A percentile compares a stretch with the other conserved stretches of the same genome.
These are phyloP conservation scores for Bombus turneri DNA, from an alignment of 1,140 invertebrate genomes.

Conservation along the genomic window DNA sequence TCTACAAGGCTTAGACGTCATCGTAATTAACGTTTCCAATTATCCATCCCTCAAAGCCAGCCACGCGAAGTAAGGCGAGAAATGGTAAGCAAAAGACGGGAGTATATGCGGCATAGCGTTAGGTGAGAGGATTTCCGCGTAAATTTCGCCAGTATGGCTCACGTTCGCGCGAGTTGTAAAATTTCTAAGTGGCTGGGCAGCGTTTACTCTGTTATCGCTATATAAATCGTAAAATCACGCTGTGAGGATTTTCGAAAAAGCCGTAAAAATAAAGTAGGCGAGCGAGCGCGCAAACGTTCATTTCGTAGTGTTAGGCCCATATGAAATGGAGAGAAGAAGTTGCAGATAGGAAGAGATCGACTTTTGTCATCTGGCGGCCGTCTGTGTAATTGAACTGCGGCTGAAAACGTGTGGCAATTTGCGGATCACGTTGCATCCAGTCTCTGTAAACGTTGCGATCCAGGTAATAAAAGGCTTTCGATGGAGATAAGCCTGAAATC, in stretches of 20 bases:
- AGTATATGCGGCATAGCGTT: background rate
- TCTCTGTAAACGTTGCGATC: background rate
- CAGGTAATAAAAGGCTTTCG: background rate
- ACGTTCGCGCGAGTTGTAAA: slow-evolving; percentile 22
- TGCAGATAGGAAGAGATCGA: background rate
- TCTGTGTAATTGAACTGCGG: slow-evolving; percentile 35
- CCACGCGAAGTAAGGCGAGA: background rate
- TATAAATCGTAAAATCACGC: slow-evolving; percentile 37
- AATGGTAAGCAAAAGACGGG: background rate
- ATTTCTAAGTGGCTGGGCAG: slow-evolving; percentile 16
- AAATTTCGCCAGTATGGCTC: background rate
- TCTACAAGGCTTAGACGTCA: background rate
- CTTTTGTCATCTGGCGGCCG: slow-evolving; percentile 9
- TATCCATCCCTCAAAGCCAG: background rate
- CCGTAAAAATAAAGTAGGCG: slow-evolving; percentile 22
- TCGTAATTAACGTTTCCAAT: background rate
- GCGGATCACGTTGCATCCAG: slow-evolving; percentile 14
- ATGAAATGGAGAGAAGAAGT: slow-evolving; percentile 4
- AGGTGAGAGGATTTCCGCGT: too few relatives aligned
- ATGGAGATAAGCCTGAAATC: background rate
- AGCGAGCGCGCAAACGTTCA: slow-evolving; percentile 11
- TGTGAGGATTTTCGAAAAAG: slow-evolving; percentile 15
- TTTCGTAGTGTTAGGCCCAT: background rate
- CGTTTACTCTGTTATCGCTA: background rate
- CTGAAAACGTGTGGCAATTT: slow-evolving; percentile 19